Conservation (phyloP, 2,888 invertebrate species). For the Synanthedon vespiformis region DNA sequence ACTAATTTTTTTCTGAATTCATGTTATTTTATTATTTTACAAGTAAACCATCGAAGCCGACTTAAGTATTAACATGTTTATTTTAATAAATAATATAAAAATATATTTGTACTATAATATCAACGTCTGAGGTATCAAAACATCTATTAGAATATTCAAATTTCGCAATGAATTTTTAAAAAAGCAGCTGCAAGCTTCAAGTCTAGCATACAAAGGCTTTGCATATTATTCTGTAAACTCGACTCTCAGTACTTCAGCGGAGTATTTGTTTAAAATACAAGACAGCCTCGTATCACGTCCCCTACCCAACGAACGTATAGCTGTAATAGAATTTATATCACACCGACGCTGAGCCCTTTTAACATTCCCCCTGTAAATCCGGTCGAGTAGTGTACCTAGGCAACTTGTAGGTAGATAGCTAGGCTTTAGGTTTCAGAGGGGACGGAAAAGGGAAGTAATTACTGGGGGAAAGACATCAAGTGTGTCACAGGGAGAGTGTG, state of each 20-base stretch:
- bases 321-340: slow-evolving; percentile 42
- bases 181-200: not conserved
- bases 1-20: no score
- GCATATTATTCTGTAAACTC: not conserved
- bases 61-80: no score
- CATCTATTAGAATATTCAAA: no score
- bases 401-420: slow-evolving; percentile 52
- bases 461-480: slow-evolving; percentile 59
- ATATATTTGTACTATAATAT: no score
- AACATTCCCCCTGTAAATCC: slow-evolving; percentile 62
- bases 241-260: not conserved
- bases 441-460: slow-evolving; percentile 46
- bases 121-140: no score
- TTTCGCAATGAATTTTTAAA: not conserved
- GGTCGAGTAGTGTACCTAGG: slow-evolving; percentile 32
- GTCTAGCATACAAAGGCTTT: not conserved
- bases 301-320: slow-evolving; percentile 14
- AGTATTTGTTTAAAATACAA: slow-evolving; percentile 28
- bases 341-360: slow-evolving; percentile 51
- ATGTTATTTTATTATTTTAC: no score
- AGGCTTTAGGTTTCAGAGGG: slow-evolving; percentile 26
- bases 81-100: no score
- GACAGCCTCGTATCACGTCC: slow-evolving; percentile 16
- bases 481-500: slow-evolving; percentile 65
- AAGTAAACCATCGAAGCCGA: no score